Evolutionary conservation across 2,797 vertebrate genomes (phyloP).

Genomic region (Podarcis lilfordi): DNA sequence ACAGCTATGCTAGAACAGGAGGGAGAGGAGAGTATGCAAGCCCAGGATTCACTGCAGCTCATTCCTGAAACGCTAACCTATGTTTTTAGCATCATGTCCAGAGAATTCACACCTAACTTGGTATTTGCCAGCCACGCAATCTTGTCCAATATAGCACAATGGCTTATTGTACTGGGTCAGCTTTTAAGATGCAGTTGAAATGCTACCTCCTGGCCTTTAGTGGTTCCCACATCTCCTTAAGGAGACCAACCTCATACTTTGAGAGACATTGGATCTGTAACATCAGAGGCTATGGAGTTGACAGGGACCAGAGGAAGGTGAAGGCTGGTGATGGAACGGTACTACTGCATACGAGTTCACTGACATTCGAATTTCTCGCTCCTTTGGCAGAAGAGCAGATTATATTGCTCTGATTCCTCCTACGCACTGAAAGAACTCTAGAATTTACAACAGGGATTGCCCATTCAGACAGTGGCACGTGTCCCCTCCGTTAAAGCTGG

Average conservation of each 20-base stretch:
- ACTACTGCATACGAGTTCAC: neutral
- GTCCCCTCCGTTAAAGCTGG: no score
- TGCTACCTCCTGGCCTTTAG: neutral
- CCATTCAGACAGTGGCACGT: neutral
- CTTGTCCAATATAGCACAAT: neutral
- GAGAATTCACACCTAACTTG: constrained; percentile 37
- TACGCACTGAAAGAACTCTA: no score
- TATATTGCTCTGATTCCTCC: no score
- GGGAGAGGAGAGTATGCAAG: no score
- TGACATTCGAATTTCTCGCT: neutral
- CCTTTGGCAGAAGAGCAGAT: neutral
- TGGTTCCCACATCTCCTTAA: neutral
- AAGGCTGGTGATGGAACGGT: neutral
- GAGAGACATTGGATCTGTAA: neutral
- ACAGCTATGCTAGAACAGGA: neutral
- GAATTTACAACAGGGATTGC: neutral
- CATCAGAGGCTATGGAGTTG: neutral
- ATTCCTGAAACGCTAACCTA: neutral
- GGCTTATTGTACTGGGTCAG: neutral
- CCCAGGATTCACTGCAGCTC: neutral
- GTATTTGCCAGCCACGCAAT: neutral
- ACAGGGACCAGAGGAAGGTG: neutral
- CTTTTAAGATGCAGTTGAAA: neutral
- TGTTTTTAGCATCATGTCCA: neutral
- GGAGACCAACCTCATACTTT: neutral